Evolutionary conservation across 2,797 vertebrate genomes (phyloP).

Genomic region (Ctenosaura bakeri): DNA sequence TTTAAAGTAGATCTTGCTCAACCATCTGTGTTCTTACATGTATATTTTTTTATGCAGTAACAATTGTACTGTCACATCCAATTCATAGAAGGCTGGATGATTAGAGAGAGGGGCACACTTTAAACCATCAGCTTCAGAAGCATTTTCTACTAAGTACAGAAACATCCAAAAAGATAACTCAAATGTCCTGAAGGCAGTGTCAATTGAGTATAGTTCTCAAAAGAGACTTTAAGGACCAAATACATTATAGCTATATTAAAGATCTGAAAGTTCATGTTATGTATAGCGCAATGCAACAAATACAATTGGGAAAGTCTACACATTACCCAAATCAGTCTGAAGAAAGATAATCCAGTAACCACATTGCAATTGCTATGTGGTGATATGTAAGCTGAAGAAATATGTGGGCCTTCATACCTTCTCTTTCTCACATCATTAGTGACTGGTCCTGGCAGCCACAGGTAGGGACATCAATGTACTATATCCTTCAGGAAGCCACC

Average conservation of each 20-base stretch:
- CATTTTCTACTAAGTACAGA: no score
- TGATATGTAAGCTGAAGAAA: not conserved
- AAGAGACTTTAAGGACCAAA: not conserved
- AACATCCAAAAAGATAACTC: not conserved
- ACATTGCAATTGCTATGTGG: not conserved
- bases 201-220: not conserved
- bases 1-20: not conserved
- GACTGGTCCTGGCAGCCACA: not conserved
- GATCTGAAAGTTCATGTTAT: no score
- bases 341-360: not conserved
- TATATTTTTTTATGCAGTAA: not conserved
- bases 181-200: not conserved
- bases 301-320: no score
- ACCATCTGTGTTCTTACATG: not conserved
- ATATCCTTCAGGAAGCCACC: not conserved
- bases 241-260: not conserved
- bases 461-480: not conserved
- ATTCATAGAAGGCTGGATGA: not conserved
- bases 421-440: no score
- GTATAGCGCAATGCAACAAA: no score
- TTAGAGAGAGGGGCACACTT: not conserved
- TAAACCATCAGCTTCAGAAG: not conserved
- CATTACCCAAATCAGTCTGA: not conserved
- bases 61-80: not conserved
- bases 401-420: not conserved